Percentiles rank a stretch among this genome's conserved stretches.
Conservation (phyloP, 2,888 invertebrate genomes). For the Aphrophora alni region DNA sequence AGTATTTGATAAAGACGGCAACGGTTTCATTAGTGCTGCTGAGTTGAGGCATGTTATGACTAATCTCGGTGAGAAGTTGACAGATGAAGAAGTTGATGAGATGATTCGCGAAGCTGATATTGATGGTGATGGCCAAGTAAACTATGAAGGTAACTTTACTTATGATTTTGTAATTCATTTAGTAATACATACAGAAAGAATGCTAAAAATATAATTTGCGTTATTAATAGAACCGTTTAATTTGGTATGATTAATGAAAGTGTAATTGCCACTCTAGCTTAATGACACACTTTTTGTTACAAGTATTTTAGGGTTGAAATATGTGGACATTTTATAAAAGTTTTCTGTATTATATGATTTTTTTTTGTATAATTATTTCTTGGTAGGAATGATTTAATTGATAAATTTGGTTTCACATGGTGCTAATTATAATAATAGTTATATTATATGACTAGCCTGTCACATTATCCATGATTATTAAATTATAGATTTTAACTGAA, state of each 20-base stretch:
- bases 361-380: too few relatives aligned
- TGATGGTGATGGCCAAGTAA: constrained; percentile 98
- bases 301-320: too few relatives aligned
- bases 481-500: too few relatives aligned
- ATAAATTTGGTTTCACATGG: too few relatives aligned
- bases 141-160: constrained; percentile 81
- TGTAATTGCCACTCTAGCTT: not conserved
- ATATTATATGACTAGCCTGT: too few relatives aligned
- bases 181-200: not conserved
- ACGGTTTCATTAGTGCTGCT: constrained; percentile 98
- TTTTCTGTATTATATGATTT: too few relatives aligned
- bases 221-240: not conserved
- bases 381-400: too few relatives aligned
- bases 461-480: too few relatives aligned
- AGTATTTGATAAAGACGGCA: constrained; percentile 99
- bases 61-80: constrained; percentile 98
- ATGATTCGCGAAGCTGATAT: constrained; percentile 99
- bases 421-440: too few relatives aligned
- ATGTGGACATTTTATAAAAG: too few relatives aligned
- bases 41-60: constrained; percentile 99
- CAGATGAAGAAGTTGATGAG: constrained; percentile 99
- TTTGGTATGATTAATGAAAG: not conserved
- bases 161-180: not conserved
- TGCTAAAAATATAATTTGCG: not conserved
- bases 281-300: too few relatives aligned